A percentile compares a stretch with the other conserved stretches of the same genome.
phyloP scores from a whole-genome alignment of 2,113 vertebrate genomes.

The Trematomus loennbergii region DNA sequence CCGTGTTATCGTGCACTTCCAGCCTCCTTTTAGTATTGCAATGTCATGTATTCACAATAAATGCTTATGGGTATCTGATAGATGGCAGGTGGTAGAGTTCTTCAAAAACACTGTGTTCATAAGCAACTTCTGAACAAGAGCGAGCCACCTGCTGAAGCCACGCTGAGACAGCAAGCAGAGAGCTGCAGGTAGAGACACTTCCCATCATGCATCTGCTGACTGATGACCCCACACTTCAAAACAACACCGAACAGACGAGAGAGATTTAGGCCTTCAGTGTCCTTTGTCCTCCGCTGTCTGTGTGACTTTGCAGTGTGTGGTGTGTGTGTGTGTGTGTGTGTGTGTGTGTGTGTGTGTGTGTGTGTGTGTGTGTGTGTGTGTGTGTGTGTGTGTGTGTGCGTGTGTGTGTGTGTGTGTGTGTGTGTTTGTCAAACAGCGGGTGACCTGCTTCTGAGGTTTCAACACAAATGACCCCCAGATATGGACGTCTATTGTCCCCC shows the following conservation, averaged over 20 bases:
- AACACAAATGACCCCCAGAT: slow-evolving; percentile 79
- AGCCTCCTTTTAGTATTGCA: neutral
- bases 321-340: too few species aligned
- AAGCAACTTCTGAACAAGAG: neutral
- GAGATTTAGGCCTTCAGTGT: slow-evolving; percentile 7
- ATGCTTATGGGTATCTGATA: neutral
- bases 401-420: slow-evolving; percentile 16
- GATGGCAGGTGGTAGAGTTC: too few species aligned
- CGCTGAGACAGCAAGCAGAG: neutral
- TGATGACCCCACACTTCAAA: slow-evolving; percentile 3
- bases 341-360: too few species aligned
- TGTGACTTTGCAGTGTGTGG: slow-evolving; percentile 8
- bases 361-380: too few species aligned
- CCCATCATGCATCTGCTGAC: slow-evolving; percentile 3
- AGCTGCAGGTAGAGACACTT: neutral
- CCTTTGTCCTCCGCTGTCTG: slow-evolving; percentile 51
- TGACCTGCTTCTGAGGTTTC: slow-evolving; percentile 79
- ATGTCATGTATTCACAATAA: neutral
- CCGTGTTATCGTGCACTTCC: too few species aligned
- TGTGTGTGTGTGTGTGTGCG: too few species aligned
- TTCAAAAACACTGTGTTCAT: too few species aligned
- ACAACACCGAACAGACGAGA: neutral
- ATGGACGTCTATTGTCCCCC: slow-evolving; percentile 90
- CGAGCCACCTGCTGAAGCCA: neutral
- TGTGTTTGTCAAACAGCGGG: slow-evolving; percentile 59